Conservation (phyloP, 2,888 invertebrate genomes). For the Ashinkailepas kermadecensis region DNA sequence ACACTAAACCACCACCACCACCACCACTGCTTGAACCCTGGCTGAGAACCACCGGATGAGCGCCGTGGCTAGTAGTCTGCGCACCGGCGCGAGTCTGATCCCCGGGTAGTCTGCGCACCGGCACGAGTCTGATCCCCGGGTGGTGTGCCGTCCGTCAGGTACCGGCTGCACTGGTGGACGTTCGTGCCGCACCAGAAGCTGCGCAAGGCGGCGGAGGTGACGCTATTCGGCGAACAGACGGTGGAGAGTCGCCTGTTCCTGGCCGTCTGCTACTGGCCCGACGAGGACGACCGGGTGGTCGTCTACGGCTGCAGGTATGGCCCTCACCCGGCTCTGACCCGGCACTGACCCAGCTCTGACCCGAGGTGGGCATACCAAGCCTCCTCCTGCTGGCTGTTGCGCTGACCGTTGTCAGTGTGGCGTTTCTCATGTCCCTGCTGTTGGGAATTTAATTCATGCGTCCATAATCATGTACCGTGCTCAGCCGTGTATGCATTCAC, state of each 20-base stretch:
- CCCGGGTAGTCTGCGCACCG: neutral
- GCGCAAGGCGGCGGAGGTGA: constrained; percentile 52
- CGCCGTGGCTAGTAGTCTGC: too few species aligned
- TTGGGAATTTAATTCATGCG: too few species aligned
- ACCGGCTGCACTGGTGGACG: constrained; percentile 60
- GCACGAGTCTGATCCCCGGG: neutral
- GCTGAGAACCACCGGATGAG: too few species aligned
- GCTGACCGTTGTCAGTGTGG: neutral
- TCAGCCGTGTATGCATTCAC: too few species aligned
- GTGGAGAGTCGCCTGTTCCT: constrained; percentile 51
- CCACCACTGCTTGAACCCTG: too few species aligned
- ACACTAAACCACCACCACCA: too few species aligned
- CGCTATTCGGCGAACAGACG: constrained; percentile 51
- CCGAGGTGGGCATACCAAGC: too few species aligned
- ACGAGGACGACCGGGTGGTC: constrained; percentile 56
- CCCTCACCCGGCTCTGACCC: neutral
- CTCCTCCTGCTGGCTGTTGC: neutral
- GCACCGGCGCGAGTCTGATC: too few species aligned
- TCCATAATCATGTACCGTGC: too few species aligned
- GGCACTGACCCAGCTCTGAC: too few species aligned
- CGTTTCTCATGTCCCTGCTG: neutral
- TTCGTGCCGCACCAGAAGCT: constrained; percentile 52
- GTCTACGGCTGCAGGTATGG: constrained; percentile 61
- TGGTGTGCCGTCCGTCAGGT: constrained; percentile 36
- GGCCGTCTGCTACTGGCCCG: constrained; percentile 63